Conservation (phyloP, 2,113 vertebrate genomes). For the Acrocephalus kingi region DNA sequence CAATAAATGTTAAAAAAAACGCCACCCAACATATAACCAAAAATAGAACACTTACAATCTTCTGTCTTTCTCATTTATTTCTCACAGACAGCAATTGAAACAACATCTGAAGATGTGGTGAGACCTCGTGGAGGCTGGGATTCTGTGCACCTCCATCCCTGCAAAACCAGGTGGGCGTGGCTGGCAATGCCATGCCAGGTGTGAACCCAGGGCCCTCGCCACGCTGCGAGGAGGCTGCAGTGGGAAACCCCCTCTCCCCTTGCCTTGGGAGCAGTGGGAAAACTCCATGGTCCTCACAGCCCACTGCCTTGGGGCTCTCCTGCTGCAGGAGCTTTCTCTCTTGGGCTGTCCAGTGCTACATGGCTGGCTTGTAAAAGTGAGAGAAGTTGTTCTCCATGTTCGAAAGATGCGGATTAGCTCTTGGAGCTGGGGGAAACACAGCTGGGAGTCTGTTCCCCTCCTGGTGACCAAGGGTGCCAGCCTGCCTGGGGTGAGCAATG, state of each 20-base stretch:
- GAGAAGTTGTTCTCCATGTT: background rate
- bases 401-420: background rate
- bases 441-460: background rate
- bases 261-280: background rate
- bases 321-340: background rate
- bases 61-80: background rate
- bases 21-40: accelerated
- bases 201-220: accelerated
- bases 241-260: background rate
- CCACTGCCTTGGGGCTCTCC: background rate
- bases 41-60: background rate
- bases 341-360: background rate
- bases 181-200: accelerated
- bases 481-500: background rate
- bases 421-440: background rate
- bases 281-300: background rate
- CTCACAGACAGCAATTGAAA: background rate
- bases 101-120: background rate
- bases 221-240: accelerated
- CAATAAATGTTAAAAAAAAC: background rate
- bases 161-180: accelerated
- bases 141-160: background rate
- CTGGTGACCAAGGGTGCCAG: background rate
- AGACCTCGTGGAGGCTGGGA: background rate
- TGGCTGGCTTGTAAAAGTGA: background rate